Evolutionary conservation across 2,113 vertebrate genomes (phyloP), one percentile per base, ranked within the genome.

Genomic region (Zingel zingel): DNA sequence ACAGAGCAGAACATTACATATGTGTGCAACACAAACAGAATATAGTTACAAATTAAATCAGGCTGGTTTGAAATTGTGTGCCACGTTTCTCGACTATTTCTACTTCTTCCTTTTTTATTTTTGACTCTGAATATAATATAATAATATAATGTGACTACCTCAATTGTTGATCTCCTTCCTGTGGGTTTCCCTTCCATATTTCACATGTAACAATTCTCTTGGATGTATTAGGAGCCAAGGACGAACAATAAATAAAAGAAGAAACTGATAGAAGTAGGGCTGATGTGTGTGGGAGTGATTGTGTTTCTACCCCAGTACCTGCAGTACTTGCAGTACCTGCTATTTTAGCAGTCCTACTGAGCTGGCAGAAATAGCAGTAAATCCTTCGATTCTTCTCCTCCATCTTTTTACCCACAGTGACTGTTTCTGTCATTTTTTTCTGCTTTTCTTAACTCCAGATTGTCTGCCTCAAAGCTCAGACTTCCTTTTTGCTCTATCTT

Each of bases 221-320:
- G 77, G 75, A 85, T 82, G 62, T 58, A 66, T 64, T 33, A 59
- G 56, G 43, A 83, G 68, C 47, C 61, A 57, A 79, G 61, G 59
- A 74, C 50, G 65, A 48, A 70, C 68, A 86, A 87, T 91, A 81
- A 90, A 90, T 91, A 88, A 93, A 88, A 84, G 70, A 91, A 87
- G 70, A 83, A 82, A 86, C 80, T 61, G 18, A 62, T 54, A 51
- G 51, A 88, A 84, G 19, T 53, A 19, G 67, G 73, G 36, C 25
- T 83, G 51, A 9, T 69, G n/a, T 86, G 67, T 79, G 71, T 79
- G 68, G 64, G 69, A 75, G 70, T 74, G 69, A 73, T 59, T 88
- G n/a, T 89, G 78, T 75, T 15, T 85, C 68, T 83, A 3, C 45
- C 43, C 39, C 39, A 43, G 39, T 43, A 43, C 39, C 39, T 47